A percentile compares a stretch with the other conserved stretches of the same genome.
Evolutionary conservation across 1,140 invertebrate genomes (phyloP).

Genomic region (Andrena cerasifolii): DNA sequence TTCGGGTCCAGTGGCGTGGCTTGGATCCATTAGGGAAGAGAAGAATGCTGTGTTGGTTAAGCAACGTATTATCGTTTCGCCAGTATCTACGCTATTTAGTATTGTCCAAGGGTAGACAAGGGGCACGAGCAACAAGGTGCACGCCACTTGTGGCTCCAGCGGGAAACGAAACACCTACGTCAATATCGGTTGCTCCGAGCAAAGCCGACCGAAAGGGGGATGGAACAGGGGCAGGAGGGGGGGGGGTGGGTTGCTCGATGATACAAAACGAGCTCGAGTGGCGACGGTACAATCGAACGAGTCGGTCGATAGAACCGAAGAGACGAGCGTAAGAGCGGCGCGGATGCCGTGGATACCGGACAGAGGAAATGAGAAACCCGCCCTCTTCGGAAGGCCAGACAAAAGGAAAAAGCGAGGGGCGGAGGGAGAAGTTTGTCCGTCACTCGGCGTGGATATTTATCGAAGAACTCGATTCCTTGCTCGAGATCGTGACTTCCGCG

Average conservation of each 20-base stretch:
- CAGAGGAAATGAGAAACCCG: constrained; percentile 59
- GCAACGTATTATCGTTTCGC: constrained; percentile 9
- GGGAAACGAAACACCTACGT: constrained; percentile 50
- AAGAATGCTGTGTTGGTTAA: no score
- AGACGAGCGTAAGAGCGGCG: constrained; percentile 43
- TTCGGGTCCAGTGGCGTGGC: no score
- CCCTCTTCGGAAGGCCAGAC: constrained; percentile 38
- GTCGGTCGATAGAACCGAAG: constrained; percentile 55
- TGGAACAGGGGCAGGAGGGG: neutral
- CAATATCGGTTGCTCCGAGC: constrained; percentile 42
- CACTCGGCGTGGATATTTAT: constrained; percentile 57
- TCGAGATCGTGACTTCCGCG: constrained; percentile 14
- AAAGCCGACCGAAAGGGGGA: constrained; percentile 23
- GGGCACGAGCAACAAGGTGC: constrained; percentile 50
- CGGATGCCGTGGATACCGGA: constrained; percentile 38
- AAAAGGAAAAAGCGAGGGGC: constrained; percentile 52
- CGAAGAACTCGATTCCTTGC: constrained; percentile 46
- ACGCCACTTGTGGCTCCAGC: constrained; percentile 55
- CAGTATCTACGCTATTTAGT: constrained; percentile 8
- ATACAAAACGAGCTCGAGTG: constrained; percentile 53
- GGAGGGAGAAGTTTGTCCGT: constrained; percentile 41
- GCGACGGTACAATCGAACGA: constrained; percentile 61
- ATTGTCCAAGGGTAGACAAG: constrained; percentile 38
- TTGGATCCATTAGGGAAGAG: no score
- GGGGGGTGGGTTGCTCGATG: constrained; percentile 42